Percentiles rank a stretch among this genome's conserved stretches.
Conservation (phyloP, 2,888 invertebrate species). For the Drosophila histrio region DNA sequence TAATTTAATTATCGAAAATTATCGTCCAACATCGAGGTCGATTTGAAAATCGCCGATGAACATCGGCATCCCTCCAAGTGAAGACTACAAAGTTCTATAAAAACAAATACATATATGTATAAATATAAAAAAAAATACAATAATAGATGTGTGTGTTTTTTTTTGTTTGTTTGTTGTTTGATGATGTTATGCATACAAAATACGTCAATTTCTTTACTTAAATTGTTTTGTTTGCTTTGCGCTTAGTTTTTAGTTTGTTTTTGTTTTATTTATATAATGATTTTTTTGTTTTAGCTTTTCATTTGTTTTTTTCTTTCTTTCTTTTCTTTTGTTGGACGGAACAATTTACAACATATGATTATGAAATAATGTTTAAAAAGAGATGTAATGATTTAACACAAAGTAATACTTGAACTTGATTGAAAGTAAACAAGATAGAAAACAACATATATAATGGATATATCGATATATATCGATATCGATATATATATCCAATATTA, state of each 20-base stretch:
- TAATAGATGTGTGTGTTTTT: conserved; percentile 10
- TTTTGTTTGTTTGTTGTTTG: conserved; percentile 13
- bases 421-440: conserved; percentile 31
- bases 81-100: conserved; percentile 37
- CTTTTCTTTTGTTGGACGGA: conserved; percentile 69
- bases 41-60: too few species aligned
- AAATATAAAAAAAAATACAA: neutral
- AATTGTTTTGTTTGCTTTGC: conserved; percentile 34
- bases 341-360: conserved; percentile 80
- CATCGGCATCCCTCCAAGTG: too few species aligned
- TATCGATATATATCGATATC: conserved; percentile 15
- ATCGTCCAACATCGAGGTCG: too few species aligned
- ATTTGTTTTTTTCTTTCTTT: conserved; percentile 32
- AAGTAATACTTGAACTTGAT: conserved; percentile 46
- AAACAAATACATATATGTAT: conserved; percentile 8
- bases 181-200: conserved; percentile 22
- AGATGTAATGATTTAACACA: conserved; percentile 36
- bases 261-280: conserved; percentile 17
- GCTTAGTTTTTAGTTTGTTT: conserved; percentile 29
- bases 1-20: too few species aligned
- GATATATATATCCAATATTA: neutral
- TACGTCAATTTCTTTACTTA: conserved; percentile 32
- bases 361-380: conserved; percentile 71
- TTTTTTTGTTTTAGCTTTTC: conserved; percentile 29
- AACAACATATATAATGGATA: conserved; percentile 35